Percentiles rank a stretch among this genome's conserved stretches.
These are phyloP conservation scores for Baccha elongata DNA, from an alignment of 2,888 invertebrate genomes.

Conservation along the genomic window DNA sequence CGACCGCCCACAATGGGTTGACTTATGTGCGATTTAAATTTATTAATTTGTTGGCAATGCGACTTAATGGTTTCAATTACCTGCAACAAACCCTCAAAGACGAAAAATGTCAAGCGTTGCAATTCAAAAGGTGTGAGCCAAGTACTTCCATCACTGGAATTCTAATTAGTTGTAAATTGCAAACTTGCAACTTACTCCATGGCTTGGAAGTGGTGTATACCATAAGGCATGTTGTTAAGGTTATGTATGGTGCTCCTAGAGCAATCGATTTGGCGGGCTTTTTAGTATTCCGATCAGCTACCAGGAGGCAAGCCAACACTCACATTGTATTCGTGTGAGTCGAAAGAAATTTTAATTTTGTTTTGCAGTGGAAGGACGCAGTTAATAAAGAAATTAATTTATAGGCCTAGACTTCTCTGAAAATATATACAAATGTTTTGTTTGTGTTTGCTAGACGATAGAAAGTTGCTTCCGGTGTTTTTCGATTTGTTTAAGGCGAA, in stretches of 20 bases:
- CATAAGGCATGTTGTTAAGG: constrained; percentile 5
- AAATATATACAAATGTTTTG: no score
- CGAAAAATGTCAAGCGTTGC: background rate
- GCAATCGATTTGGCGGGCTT: constrained; percentile 33
- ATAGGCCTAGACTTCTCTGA: no score
- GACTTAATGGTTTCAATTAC: constrained; percentile 57
- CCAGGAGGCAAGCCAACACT: constrained; percentile 46
- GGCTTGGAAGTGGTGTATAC: background rate
- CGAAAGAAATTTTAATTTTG: constrained; percentile 29
- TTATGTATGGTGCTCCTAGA: background rate
- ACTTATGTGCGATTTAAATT: constrained; percentile 31
- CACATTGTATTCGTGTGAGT: constrained; percentile 7
- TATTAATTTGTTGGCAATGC: constrained; percentile 65
- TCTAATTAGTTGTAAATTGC: constrained; percentile 46
- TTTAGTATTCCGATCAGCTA: constrained; percentile 55
- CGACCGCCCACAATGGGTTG: constrained; percentile 60
- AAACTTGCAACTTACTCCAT: constrained; percentile 20
- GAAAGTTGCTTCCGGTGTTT: no score
- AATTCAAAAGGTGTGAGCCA: constrained; percentile 57
- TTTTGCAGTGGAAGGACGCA: background rate
- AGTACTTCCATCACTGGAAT: constrained; percentile 48
- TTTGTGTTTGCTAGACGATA: no score
- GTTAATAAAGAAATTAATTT: background rate
- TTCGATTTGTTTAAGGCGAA: no score
- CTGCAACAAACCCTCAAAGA: constrained; percentile 27